Conservation (phyloP, 2,797 vertebrate genomes). For the Limosa lapponica region DNA sequence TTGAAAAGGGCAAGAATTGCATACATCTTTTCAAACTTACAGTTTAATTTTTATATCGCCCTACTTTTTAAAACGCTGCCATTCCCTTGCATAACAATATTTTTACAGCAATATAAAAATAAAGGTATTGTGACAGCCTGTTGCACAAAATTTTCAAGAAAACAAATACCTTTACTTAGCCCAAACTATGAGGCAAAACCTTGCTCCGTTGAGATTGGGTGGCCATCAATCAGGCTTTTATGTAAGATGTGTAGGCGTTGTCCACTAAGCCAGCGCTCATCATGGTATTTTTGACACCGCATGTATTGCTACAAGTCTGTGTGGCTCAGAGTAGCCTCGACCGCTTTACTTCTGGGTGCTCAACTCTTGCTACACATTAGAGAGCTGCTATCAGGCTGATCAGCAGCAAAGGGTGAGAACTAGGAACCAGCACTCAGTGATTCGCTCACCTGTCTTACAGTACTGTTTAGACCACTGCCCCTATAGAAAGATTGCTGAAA, state of each 20-base stretch:
- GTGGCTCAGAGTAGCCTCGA: not conserved
- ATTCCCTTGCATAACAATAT: not conserved
- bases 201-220: not conserved
- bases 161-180: not conserved
- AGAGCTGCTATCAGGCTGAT: not conserved
- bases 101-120: not conserved
- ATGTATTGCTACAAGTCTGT: not conserved
- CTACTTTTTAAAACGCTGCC: not conserved
- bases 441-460: not conserved
- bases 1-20: not conserved
- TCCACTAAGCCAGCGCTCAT: not conserved
- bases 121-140: not conserved
- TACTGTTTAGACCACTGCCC: not conserved
- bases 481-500: not conserved
- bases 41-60: not conserved
- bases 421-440: not conserved
- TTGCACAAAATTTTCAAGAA: not conserved
- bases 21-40: not conserved
- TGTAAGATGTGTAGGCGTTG: not conserved
- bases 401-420: not conserved
- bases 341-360: not conserved
- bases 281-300: not conserved
- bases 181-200: not conserved
- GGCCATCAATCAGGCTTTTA: not conserved
- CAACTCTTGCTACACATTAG: not conserved